Evolutionary conservation across 2,113 vertebrate genomes (phyloP).

Genomic region (Corvus cornix): DNA sequence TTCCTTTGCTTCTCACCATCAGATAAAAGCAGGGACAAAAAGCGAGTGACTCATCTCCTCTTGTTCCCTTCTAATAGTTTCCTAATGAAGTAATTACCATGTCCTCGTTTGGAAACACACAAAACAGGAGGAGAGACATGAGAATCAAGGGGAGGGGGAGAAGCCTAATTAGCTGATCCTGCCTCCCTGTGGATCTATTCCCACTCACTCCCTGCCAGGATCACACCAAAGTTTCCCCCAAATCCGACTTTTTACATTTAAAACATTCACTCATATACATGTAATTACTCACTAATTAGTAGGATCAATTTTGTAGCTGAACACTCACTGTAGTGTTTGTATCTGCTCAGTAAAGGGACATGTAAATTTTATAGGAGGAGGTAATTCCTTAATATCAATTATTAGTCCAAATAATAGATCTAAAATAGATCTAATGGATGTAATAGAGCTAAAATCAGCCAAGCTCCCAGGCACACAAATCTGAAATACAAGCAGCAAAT

Average conservation of each 20-base stretch:
- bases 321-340: rapidly evolving
- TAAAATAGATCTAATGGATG: not conserved
- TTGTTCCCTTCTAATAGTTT: slow-evolving; percentile 57
- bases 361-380: not conserved
- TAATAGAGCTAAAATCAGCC: not conserved
- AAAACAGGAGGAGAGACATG: not conserved
- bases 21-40: slow-evolving; percentile 47
- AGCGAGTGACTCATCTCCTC: slow-evolving; percentile 24
- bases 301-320: not conserved
- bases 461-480: not conserved
- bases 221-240: not conserved
- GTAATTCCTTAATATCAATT: not conserved
- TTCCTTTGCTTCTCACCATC: slow-evolving; percentile 49
- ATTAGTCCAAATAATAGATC: not conserved
- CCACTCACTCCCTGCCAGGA: not conserved
- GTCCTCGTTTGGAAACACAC: not conserved
- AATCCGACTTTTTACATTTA: not conserved
- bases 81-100: slow-evolving; percentile 58
- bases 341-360: not conserved
- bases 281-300: not conserved
- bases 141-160: not conserved
- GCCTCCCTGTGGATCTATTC: not conserved
- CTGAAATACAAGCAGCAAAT: not conserved
- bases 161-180: not conserved
- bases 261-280: rapidly evolving